Base-by-base conservation (phyloP, 2,888 invertebrate species). In the Cheilosia soror region DNA sequence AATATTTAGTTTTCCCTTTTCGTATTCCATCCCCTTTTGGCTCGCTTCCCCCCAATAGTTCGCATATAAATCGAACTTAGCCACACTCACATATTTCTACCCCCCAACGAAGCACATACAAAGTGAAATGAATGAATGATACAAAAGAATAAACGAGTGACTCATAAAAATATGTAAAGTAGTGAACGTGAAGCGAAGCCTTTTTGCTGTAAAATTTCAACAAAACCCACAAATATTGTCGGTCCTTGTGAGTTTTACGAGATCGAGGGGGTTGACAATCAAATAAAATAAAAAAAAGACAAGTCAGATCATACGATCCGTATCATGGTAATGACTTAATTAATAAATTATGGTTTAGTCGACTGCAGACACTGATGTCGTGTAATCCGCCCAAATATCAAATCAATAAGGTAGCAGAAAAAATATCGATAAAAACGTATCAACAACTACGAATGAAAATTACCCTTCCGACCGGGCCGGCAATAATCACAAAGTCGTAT, bases 341-440 rank as follows among this genome's bases (percentile, higher is more conserved):
- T 75, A 65, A 62, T 44, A 73, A 68, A 73, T 73, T 84, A 69
- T 75, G 63, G 44, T 63, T 78, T 68, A 65, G 68, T 73, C 57
- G 62, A 68, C 63, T 37, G 51, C 44, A 47, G 40, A 25, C 44
- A 69, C 75, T 62, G 75, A 65, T 80, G 84, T 60, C 65, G 47
- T 49, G 27, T 47, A 62, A 72, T 49, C 69, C 65, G 44, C 51
- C 73, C 57, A 69, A 79, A 75, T 71, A 60, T 66, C 80, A 65
- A 71, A 66, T 51, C 75, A 75, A 84, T 84, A 75, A 71, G 69
- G 51, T 29, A 31, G 31, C 60, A 62, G 42, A 66, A 68, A 68
- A 60, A 78, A 73, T 79, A 66, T 75, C 80, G 60, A 84, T 84
- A 80, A 84, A 84, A 79, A 69, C 83, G 60, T 77, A 82, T 78